Conservation (phyloP, 2,888 invertebrate species). For the Bruchidius siliquastri region DNA sequence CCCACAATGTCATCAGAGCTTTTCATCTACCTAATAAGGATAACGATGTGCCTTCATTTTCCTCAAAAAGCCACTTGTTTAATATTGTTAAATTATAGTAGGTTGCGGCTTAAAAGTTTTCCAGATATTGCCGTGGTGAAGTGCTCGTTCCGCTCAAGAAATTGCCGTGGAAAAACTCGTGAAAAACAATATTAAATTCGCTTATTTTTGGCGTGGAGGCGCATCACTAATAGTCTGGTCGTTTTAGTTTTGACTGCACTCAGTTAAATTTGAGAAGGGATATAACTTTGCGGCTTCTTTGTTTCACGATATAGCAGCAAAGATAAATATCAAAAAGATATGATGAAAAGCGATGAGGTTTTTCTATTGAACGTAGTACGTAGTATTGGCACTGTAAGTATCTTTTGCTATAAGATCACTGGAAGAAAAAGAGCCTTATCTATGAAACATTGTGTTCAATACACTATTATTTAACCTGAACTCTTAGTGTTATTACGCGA, state of each 20-base stretch:
- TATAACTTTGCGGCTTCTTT: too few species aligned
- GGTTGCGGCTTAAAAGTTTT: slow-evolving; percentile 31
- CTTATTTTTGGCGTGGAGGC: slow-evolving; percentile 10
- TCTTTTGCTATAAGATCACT: too few species aligned
- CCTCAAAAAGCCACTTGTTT: slow-evolving; percentile 34
- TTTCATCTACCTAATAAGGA: slow-evolving; percentile 39
- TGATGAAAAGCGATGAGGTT: too few species aligned
- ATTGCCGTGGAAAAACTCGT: slow-evolving; percentile 4
- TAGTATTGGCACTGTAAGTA: too few species aligned
- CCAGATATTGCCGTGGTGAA: slow-evolving; percentile 16
- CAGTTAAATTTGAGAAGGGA: too few species aligned
- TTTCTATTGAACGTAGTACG: too few species aligned
- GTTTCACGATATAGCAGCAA: too few species aligned
- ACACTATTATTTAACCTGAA: too few species aligned
- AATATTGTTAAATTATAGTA: slow-evolving; percentile 33
- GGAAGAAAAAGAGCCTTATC: too few species aligned
- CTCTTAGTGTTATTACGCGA: too few species aligned
- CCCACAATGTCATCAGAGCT: slow-evolving; percentile 13
- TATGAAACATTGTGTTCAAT: too few species aligned
- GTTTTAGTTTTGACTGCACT: not conserved
- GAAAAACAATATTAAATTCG: slow-evolving; percentile 19
- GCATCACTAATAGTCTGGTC: not conserved
- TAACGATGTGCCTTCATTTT: slow-evolving; percentile 38
- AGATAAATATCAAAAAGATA: too few species aligned
- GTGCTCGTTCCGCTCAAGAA: slow-evolving; percentile 15